Evolutionary conservation across 2,888 invertebrate genomes (phyloP).

Genomic region (Zaprionus obscuricornis): DNA sequence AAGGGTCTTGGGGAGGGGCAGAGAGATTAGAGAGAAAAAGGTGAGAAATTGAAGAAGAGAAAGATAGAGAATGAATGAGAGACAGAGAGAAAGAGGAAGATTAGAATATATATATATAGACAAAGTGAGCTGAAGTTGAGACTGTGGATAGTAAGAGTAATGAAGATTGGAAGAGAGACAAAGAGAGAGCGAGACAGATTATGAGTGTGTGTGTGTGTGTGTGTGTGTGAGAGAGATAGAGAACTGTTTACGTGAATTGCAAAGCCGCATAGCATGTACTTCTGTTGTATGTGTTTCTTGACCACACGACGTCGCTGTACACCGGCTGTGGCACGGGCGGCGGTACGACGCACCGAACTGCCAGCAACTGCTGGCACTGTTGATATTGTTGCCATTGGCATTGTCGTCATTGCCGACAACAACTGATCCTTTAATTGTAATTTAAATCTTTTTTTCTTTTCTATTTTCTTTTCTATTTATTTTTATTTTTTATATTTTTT

Average conservation of each 20-base stretch:
- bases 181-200: neutral
- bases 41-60: slow-evolving; percentile 9
- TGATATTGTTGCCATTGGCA: slow-evolving; percentile 37
- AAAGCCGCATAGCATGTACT: slow-evolving; percentile 83
- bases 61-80: too few relatives aligned
- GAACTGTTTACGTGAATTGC: slow-evolving; percentile 81
- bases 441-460: neutral
- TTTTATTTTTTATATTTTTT: neutral
- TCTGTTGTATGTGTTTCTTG: slow-evolving; percentile 83
- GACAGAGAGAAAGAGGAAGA: neutral
- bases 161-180: too few relatives aligned
- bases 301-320: slow-evolving; percentile 81
- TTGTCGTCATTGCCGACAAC: slow-evolving; percentile 13
- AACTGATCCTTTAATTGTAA: slow-evolving; percentile 7
- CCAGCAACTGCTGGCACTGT: slow-evolving; percentile 19
- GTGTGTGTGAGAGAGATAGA: neutral
- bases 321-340: slow-evolving; percentile 80
- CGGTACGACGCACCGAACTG: slow-evolving; percentile 58
- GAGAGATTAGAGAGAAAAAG: too few relatives aligned
- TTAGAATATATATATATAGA: neutral
- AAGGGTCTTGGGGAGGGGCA: too few relatives aligned
- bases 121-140: too few relatives aligned
- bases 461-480: neutral
- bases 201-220: neutral
- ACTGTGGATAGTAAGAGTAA: too few relatives aligned